These are phyloP conservation scores for Augochlora pura DNA, from an alignment of 1,140 invertebrate genomes.

Conservation along the genomic window DNA sequence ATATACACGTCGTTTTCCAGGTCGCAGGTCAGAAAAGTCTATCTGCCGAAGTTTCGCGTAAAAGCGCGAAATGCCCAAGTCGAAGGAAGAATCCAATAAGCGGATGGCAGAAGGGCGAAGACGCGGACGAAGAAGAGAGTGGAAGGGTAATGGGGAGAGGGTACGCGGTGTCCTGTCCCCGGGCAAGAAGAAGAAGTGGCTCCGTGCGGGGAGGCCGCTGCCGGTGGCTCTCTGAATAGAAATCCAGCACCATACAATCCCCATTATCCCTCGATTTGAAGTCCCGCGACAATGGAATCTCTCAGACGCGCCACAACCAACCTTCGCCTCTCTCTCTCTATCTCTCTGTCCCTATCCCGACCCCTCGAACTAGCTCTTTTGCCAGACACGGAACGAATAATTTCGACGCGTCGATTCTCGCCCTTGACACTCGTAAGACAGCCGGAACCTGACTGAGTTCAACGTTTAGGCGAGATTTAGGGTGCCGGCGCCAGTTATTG, in stretches of 20 bases:
- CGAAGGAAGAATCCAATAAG: conserved; percentile 71
- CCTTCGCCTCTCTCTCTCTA: conserved; percentile 22
- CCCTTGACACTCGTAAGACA: conserved; percentile 48
- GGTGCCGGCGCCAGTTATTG: too few relatives aligned
- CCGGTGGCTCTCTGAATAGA: conserved; percentile 68
- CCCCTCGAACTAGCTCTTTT: conserved; percentile 56
- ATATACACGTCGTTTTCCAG: conserved; percentile 27
- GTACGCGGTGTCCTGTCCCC: conserved; percentile 53
- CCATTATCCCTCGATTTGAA: conserved; percentile 72
- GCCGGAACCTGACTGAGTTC: background rate
- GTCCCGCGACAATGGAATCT: conserved; percentile 68
- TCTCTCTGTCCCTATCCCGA: conserved; percentile 37
- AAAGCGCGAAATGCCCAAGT: conserved; percentile 63
- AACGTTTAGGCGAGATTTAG: background rate
- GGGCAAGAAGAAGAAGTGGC: conserved; percentile 59
- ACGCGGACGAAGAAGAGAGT: conserved; percentile 31
- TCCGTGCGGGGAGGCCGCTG: conserved; percentile 46
- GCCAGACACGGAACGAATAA: conserved; percentile 60
- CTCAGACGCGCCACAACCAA: conserved; percentile 56
- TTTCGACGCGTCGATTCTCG: conserved; percentile 54
- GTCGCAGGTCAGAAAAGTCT: conserved; percentile 35
- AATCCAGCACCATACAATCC: conserved; percentile 72
- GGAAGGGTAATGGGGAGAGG: conserved; percentile 26
- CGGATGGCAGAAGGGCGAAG: conserved; percentile 43
- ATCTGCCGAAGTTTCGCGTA: conserved; percentile 35